Evolutionary conservation across 2,797 vertebrate genomes (phyloP), one percentile per base, ranked within the genome.

Genomic region (Xerus rutilus): DNA sequence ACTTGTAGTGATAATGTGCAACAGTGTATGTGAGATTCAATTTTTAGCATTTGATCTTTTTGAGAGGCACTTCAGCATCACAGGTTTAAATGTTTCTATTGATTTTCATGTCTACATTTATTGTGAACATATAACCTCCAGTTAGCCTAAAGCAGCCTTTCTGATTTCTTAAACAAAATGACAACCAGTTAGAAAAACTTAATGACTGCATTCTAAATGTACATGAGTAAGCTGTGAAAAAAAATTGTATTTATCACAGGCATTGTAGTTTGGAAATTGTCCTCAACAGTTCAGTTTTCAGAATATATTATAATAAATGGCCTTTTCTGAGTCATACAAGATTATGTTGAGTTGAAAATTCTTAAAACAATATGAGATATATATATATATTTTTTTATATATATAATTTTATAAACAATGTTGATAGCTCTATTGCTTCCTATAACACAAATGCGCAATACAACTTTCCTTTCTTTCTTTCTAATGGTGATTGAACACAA

Each of bases 51-150:
- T 93, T 97, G 96, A 97, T 97, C 95, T 98, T 97, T 97, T 97
- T 93, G 95, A 97, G 95, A 98, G 91, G 62, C 95, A 90, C 76
- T 97, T 98, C 83, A 97, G 64, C 73, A 96, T 97, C 91, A 90
- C 83, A 95, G 79, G 93, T 98, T 98, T 98, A 98, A 98, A 97
- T 97, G 90, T 97, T 98, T 97, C 84, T 98, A 98, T 98, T 98
- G 98, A 98, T 98, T 98, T 98, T 98, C 97, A 94, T 96, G 97
- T 98, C 98, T 97, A 95, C 94, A 97, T 98, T 98, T 98, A 97
- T 96, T 96, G 96, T 91, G 95, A 97, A 94, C 78, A 86, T 91
- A 91, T 92, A 98, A 98, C 91, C 88, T 95, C 78, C 90, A 96
- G 97, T 95, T 97, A 98, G 89, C 97, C 77, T 95, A 96, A 87